Percentiles rank a stretch among this genome's conserved stretches.
phyloP scores from a whole-genome alignment of 2,888 invertebrate genomes.

The Malacosoma neustria region DNA sequence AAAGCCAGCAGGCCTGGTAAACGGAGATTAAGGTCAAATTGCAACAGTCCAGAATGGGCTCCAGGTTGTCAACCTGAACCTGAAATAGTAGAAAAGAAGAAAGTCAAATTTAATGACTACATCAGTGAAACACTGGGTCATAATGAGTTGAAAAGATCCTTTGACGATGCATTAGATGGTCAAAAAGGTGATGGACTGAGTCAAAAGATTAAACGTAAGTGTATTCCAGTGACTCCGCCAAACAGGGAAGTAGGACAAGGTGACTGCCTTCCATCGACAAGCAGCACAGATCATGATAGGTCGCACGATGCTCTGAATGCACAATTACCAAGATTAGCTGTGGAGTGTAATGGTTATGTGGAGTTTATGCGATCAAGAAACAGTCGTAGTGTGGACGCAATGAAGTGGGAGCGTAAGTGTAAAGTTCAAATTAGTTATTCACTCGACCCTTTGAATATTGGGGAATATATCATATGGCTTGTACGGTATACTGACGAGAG shows the following conservation, averaged over 20 bases:
- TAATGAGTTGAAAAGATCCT: slow-evolving; percentile 25
- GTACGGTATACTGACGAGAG: slow-evolving; percentile 77
- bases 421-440: slow-evolving; percentile 78
- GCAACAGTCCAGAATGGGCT: slow-evolving; percentile 61
- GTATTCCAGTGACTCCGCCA: slow-evolving; percentile 49
- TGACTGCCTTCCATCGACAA: slow-evolving; percentile 62
- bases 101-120: slow-evolving; percentile 14
- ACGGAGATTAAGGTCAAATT: slow-evolving; percentile 34
- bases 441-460: slow-evolving; percentile 60
- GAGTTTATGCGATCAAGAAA: slow-evolving; percentile 56
- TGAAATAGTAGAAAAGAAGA: slow-evolving; percentile 26
- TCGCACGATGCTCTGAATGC: slow-evolving; percentile 54
- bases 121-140: slow-evolving; percentile 18
- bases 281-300: slow-evolving; percentile 45
- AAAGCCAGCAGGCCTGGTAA: slow-evolving; percentile 29
- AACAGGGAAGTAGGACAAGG: slow-evolving; percentile 60
- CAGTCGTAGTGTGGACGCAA: slow-evolving; percentile 43
- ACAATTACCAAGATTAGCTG: slow-evolving; percentile 53
- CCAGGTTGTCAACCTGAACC: slow-evolving; percentile 45
- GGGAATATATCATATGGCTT: slow-evolving; percentile 75
- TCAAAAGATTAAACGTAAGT: slow-evolving; percentile 35
- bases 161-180: slow-evolving; percentile 25
- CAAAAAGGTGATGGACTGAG: slow-evolving; percentile 46
- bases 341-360: slow-evolving; percentile 63
- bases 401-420: slow-evolving; percentile 77